Conservation (phyloP, 1,140 invertebrate species). For the Hyposmocoma kahamanoa region DNA sequence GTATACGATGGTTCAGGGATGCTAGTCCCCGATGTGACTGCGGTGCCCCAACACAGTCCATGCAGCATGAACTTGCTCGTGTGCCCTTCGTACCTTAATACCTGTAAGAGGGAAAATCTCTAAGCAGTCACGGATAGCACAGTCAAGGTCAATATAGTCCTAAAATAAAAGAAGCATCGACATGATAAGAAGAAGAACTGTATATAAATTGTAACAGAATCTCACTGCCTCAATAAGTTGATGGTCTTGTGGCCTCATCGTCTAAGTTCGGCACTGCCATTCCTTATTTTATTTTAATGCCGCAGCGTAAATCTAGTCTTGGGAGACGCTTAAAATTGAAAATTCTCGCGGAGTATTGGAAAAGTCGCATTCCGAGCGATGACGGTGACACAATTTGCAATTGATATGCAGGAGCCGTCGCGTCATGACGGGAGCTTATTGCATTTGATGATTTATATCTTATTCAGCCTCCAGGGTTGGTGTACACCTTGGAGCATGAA, state of each 20-base stretch:
- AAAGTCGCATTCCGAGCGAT: slow-evolving; percentile 12
- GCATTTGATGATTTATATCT: no score
- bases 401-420: not conserved
- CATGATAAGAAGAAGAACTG: not conserved
- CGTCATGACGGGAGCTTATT: no score
- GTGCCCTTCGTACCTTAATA: no score
- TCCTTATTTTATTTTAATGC: slow-evolving; percentile 64
- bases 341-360: slow-evolving; percentile 55
- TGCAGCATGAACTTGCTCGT: no score
- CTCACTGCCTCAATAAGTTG: not conserved
- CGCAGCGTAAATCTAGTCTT: slow-evolving; percentile 31
- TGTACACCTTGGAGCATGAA: no score
- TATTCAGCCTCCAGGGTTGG: no score
- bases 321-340: slow-evolving; percentile 61
- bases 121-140: not conserved
- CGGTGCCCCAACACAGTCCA: no score
- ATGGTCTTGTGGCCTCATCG: not conserved
- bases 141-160: not conserved
- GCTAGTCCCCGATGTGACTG: no score
- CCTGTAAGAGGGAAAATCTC: not conserved
- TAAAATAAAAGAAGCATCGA: not conserved
- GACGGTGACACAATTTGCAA: slow-evolving; percentile 1
- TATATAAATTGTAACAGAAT: not conserved
- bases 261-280: not conserved
- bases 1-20: no score